Base-by-base conservation (phyloP, 1,140 invertebrate genomes). In the Drosophila persimilis region DNA sequence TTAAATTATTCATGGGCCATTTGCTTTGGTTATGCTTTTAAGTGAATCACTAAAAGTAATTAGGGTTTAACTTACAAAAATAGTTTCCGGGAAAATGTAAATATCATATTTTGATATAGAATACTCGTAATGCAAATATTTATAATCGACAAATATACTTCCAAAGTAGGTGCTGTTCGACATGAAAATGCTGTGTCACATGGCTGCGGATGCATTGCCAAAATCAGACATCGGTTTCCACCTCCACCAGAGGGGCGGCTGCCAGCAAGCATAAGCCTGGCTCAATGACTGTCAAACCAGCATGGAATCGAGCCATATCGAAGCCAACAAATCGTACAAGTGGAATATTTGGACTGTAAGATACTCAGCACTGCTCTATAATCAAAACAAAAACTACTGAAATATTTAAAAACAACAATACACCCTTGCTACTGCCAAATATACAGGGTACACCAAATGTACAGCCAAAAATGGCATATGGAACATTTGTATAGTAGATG, bases 221-320 rank as follows among this genome's bases (percentile, higher is more conserved):
- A 65, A 64, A 74, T 48, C 58, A 64, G 41, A 67, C 66, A 73
- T 55, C 51, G 48, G 51, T 53, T 50, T 48, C 63, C 53, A 77
- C 45, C 51, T 73, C 43, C 60, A 43, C 8, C 51, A 48, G 31
- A 8, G 31, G 47, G 31, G 50, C 45, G 54, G 62, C 62, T 73
- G 78, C 58, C 79, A 80, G 78, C 59, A 60, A 54, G 22, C 59
- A 81, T 65, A 64, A 78, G 70, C 47, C 50, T 63, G 77, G 77
- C 75, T 80, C 80, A 80, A 74, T 86, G 81, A 50, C 57, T 74
- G 81, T 77, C 81, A 71, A 64, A 61, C 39, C 55, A 64, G 45
- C 57, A 63, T 70, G 59, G 63, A 59, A 85, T 72, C 22, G 22
- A 4, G 22, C 22, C 22, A 24, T 24, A 24, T 24, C 61, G 45